Evolutionary conservation across 2,888 invertebrate species (phyloP), one percentile per base, ranked within the genome.

Genomic region (Nomada ferruginata): DNA sequence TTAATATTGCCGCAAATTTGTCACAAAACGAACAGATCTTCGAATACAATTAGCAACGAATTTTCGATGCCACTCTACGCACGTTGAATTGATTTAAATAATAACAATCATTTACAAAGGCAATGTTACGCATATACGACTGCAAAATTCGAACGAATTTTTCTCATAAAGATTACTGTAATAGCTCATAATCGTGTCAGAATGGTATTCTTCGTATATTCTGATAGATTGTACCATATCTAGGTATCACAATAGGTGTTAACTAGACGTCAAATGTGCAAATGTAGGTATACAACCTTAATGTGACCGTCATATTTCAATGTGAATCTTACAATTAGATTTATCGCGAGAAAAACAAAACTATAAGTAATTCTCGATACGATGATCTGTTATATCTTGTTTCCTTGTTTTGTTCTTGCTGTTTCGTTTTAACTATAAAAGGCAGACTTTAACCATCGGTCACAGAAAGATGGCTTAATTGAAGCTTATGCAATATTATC

Each of bases 401-500:
- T 52, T 50, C 3, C 55, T 66, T 57, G 52, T 23, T 10, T 57
- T 36, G 23, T 52, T n/a, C 26, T 73, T 70, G 65, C 4, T 13
- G 20, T 57, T 23, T 23, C 2, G 13, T 57, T 57, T 20, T 57
- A 23, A 23, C 23, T 57, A 20, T 75, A 70, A 59, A 80, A 81
- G 68, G 68, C 75, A 80, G 64, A 79, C 69, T 69, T 76, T 36
- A 60, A 36, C 7, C 50, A 36, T 68, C 47, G 55, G 63, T 60
- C 68, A 63, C 60, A 70, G 70, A 78, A 70, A 65, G 50, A 59
- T 77, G 68, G 60, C 55, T 77, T 77, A 70, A 18, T 53, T 72
- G 55, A 72, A 74, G 64, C 66, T 69, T 66, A 83, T 60, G 78
- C 74, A 74, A 83, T 61, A 44, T 65, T 83, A 65, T 73, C 60